Evolutionary conservation across 1,140 invertebrate species (phyloP).

Genomic region (Macrobrachium nipponense): DNA sequence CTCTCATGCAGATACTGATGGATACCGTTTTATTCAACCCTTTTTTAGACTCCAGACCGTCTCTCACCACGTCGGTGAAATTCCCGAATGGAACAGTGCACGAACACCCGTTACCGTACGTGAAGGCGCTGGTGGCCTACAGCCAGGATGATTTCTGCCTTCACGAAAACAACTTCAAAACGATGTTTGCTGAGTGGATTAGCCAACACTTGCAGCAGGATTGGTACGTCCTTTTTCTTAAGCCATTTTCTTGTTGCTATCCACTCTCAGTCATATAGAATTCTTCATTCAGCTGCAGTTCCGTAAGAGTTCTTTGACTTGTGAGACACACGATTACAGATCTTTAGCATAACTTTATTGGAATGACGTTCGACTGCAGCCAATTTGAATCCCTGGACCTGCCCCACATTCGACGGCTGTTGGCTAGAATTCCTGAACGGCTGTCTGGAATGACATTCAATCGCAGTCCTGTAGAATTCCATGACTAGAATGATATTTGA

Average conservation of each 20-base stretch:
- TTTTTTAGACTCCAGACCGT: constrained; percentile 12
- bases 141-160: constrained; percentile 28
- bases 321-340: no score
- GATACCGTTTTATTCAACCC: neutral
- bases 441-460: no score
- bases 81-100: constrained; percentile 35
- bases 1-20: neutral
- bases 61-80: constrained; percentile 23
- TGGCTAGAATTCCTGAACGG: no score
- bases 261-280: neutral
- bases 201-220: constrained; percentile 30
- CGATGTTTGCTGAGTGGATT: constrained; percentile 49
- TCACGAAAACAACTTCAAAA: constrained; percentile 33
- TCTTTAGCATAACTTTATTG: no score
- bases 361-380: no score
- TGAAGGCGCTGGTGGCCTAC: constrained; percentile 47
- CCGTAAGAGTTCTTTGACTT: no score
- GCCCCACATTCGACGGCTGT: no score
- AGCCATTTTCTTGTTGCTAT: neutral
- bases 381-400: no score
- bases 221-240: constrained; percentile 24
- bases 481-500: no score
- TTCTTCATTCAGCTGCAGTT: no score
- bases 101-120: constrained; percentile 22
- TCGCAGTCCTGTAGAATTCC: no score